phyloP scores from a whole-genome alignment of 2,113 vertebrate species.

The Pogonocichla stellata region DNA sequence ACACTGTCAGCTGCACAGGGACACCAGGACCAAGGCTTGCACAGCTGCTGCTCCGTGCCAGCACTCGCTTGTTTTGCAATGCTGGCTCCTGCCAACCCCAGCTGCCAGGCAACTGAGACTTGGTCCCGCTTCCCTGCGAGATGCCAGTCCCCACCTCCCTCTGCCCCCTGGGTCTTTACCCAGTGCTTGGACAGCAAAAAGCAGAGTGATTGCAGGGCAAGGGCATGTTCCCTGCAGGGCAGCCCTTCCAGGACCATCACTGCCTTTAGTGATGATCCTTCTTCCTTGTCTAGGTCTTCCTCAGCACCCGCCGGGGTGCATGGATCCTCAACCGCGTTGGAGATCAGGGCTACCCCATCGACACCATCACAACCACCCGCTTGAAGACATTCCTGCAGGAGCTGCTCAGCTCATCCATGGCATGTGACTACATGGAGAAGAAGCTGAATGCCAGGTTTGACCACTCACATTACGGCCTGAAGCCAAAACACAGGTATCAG shows the following conservation, averaged over 20 bases:
- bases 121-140: rapidly evolving
- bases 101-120: background rate
- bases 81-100: background rate
- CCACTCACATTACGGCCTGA: slow-evolving; percentile 80
- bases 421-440: slow-evolving; percentile 67
- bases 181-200: background rate
- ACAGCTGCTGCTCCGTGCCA: rapidly evolving
- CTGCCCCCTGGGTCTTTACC: background rate
- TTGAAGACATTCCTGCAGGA: background rate
- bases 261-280: background rate
- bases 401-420: background rate
- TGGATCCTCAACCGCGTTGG: slow-evolving; percentile 85
- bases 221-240: rapidly evolving
- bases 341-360: slow-evolving; percentile 40
- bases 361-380: background rate
- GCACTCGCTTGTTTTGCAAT: rapidly evolving
- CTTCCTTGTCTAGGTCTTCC: slow-evolving; percentile 81
- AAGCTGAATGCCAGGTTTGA: slow-evolving; percentile 75
- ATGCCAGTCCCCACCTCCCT: background rate
- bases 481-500: slow-evolving; percentile 80
- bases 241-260: background rate
- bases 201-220: background rate
- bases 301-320: slow-evolving; percentile 85
- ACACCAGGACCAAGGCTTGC: background rate
- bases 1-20: background rate